These are phyloP conservation scores for Pogona vitticeps DNA, from an alignment of 2,113 vertebrate species.

Conservation along the genomic window DNA sequence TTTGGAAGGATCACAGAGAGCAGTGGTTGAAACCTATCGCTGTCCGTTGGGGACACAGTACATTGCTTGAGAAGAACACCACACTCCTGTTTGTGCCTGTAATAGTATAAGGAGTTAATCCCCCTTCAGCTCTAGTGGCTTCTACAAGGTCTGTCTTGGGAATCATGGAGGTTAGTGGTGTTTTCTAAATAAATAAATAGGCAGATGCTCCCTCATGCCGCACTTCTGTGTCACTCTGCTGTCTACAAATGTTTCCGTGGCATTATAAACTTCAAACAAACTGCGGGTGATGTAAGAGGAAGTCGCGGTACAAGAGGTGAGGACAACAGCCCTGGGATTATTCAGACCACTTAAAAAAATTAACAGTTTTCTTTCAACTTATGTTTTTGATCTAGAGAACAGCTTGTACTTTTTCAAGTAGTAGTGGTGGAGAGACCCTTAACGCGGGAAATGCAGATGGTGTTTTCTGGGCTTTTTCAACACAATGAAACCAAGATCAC, in stretches of 20 bases:
- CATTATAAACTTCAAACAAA: conserved; percentile 70
- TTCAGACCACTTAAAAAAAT: conserved; percentile 53
- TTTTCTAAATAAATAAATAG: conserved; percentile 68
- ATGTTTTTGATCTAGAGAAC: conserved; percentile 72
- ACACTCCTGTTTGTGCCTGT: conserved; percentile 62
- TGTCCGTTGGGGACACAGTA: conserved; percentile 63
- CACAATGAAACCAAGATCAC: conserved; percentile 61
- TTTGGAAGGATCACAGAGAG: conserved; percentile 50
- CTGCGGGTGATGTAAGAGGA: conserved; percentile 70
- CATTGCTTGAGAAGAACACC: conserved; percentile 60
- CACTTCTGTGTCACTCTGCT: conserved; percentile 50
- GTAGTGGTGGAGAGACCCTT: conserved; percentile 70
- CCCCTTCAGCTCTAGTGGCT: conserved; percentile 61
- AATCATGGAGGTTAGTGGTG: conserved; percentile 60
- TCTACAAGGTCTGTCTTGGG: conserved; percentile 64
- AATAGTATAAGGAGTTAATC: conserved; percentile 73
- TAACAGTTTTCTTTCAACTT: conserved; percentile 39
- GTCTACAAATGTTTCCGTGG: conserved; percentile 65
- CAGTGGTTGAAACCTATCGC: conserved; percentile 61
- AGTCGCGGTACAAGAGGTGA: conserved; percentile 64
- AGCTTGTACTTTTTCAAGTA: conserved; percentile 69
- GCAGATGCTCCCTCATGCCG: conserved; percentile 59
- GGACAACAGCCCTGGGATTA: conserved; percentile 75
- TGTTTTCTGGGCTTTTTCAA: conserved; percentile 74
- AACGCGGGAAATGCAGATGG: conserved; percentile 69